Evolutionary conservation across 2,797 vertebrate genomes (phyloP).

Genomic region (Pyrrhura leucotis): DNA sequence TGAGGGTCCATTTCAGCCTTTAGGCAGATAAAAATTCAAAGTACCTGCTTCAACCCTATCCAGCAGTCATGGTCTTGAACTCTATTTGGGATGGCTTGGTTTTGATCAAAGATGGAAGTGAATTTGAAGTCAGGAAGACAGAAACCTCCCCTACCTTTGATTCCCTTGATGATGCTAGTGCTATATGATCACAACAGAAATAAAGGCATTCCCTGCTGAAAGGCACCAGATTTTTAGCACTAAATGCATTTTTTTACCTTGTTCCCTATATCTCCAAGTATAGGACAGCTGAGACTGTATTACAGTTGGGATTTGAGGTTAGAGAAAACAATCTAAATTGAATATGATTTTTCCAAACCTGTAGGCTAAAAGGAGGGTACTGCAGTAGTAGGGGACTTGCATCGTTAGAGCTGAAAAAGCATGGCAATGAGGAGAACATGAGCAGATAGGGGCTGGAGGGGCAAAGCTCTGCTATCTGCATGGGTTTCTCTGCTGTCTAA

Average conservation of each 20-base stretch:
- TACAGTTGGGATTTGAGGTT: neutral
- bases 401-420: neutral
- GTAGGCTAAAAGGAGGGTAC: neutral
- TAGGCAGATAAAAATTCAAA: neutral
- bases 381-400: neutral
- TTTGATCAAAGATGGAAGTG: neutral
- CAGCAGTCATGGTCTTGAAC: neutral
- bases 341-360: neutral
- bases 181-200: neutral
- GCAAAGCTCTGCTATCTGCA: neutral
- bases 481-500: neutral
- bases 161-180: neutral
- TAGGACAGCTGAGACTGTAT: neutral
- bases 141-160: neutral
- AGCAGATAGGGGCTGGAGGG: neutral
- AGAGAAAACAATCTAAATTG: neutral
- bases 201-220: neutral
- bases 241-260: neutral
- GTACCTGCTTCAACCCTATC: neutral
- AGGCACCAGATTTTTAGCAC: neutral
- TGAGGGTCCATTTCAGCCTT: neutral
- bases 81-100: neutral
- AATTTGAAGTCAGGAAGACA: neutral
- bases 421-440: neutral
- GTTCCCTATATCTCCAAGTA: neutral